Base-by-base conservation (phyloP, 2,888 invertebrate species). In the Stegophylla sp. region DNA sequence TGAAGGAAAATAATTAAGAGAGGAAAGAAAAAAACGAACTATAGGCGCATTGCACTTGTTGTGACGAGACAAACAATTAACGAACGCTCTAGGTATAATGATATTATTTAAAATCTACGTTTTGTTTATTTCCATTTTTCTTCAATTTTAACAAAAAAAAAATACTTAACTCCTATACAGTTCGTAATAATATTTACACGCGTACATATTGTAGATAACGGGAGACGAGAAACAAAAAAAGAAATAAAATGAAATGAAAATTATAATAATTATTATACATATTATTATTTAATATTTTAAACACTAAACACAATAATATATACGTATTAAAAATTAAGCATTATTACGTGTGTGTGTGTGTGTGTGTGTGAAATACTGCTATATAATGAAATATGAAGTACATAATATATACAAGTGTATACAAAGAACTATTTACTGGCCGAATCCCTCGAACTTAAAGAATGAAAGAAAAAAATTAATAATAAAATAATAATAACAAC, bases 401-500 rank as follows among this genome's bases (percentile, higher is more conserved):
- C 7, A 5, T 3, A 5, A 7, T 34, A 7, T 3, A 34, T 34
- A 7, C n/a, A 34, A 34, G 34, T 34, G 7, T 34, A 7, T 34
- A 34, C 34, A 34, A 34, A 3, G 34, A 34, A 34, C 34, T 34
- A 34, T 34, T n/a, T 34, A 34, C 34, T 34, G 75, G 64, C 75
- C 75, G 64, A 51, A 66, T 75, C 75, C 75, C 75, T 76, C 41
- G 26, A 66, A 76, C 76, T 53, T 45, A 13, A 26, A 72, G 59
- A 59, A 72, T 3, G 12, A 56, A 56, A 43, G 59, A 59, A 59
- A 3, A 12, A 59, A 45, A 45, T 53, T 15, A 41, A 34, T 20
- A 34, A 10, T 7, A 17, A 5, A 41, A 48, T 10, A 48, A 64
- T 75, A 75, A 75, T n/a, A 75, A 75, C 75, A 75, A 74, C 45